Conservation (phyloP, 2,797 vertebrate species). For the Champsocephalus gunnari region DNA sequence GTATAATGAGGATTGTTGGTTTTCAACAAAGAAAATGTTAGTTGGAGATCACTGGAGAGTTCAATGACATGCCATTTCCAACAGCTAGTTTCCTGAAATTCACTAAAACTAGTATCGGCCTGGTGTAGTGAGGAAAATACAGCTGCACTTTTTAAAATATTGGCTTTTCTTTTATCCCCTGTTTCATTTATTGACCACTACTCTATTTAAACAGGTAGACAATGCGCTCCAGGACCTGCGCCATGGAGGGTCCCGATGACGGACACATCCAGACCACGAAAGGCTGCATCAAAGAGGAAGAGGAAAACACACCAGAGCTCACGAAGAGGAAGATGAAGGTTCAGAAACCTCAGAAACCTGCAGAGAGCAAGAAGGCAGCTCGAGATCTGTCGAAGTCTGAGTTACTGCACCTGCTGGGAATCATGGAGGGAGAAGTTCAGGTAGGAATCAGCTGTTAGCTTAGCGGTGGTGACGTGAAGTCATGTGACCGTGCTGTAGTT, state of each 20-base stretch:
- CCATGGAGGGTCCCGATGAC: slow-evolving; percentile 85
- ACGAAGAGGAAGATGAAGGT: slow-evolving; percentile 86
- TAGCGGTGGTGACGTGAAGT: no score
- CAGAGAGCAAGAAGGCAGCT: slow-evolving; percentile 71
- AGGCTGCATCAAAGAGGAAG: slow-evolving; percentile 81
- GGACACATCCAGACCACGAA: slow-evolving; percentile 82
- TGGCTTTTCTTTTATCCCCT: background rate
- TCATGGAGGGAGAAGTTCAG: slow-evolving; percentile 99
- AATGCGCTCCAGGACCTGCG: slow-evolving; percentile 93
- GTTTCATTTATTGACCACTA: background rate
- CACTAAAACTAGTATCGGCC: background rate
- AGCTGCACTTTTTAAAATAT: no score
- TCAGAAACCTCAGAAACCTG: slow-evolving; percentile 80
- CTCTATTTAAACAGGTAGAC: slow-evolving; percentile 72
- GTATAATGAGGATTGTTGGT: no score
- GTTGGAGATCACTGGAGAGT: no score
- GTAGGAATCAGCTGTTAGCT: slow-evolving; percentile 69
- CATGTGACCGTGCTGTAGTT: no score
- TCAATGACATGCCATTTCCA: no score
- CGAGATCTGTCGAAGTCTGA: slow-evolving; percentile 90
- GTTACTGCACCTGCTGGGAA: slow-evolving; percentile 90
- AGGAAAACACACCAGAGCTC: slow-evolving; percentile 83
- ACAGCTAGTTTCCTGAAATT: background rate
- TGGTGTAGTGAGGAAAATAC: no score
- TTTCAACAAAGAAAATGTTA: no score